Evolutionary conservation across 2,113 vertebrate species (phyloP), one percentile per base, ranked within the genome.

Genomic region (Hypomesus transpacificus): DNA sequence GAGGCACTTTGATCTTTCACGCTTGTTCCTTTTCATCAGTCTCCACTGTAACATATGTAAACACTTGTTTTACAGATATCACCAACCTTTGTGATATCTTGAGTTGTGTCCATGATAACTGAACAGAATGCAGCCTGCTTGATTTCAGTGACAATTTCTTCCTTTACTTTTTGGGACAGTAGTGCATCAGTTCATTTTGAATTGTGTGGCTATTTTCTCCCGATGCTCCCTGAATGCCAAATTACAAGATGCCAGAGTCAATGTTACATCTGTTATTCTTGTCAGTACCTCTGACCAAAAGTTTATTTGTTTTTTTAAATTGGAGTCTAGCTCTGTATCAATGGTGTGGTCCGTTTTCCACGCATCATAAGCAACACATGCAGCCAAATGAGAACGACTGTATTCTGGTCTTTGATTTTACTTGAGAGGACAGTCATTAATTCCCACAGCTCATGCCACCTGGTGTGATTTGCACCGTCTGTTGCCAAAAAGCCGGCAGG

Each of bases 351-450:
- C n/a, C 11, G 9, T 21, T 68, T 68, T 54, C 21, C 66, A 68
- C 14, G 66, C 26, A 20, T 68, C n/a, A 68, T 68, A 68, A 21
- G 50, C 66, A 1, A 68, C 51, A 24, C 66, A 68, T 53, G 5
- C 66, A 21, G 46, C 51, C 46, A 68, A 26, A 54, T 53, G 66
- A n/a, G 66, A 52, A 28, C 6, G 46, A 53, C 39, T 0, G 18
- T 13, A 21, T 18, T 68, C 51, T 68, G 66, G 9, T 68, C n/a
- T 52, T 51, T 68, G 6, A 54, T 24, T 16, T 68, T 53, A 9
- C 22, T 21, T 20, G 66, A 68, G 20, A 68, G 66, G 66, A 22
- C 66, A 68, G 50, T 68, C 66, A 53, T 68, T 68, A 4, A 24
- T 54, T 53, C 21, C 46, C 9, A 54, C 22, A 21, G 50, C 24